Evolutionary conservation across 2,797 vertebrate genomes (phyloP).

Genomic region (Mionectes olivaceus): DNA sequence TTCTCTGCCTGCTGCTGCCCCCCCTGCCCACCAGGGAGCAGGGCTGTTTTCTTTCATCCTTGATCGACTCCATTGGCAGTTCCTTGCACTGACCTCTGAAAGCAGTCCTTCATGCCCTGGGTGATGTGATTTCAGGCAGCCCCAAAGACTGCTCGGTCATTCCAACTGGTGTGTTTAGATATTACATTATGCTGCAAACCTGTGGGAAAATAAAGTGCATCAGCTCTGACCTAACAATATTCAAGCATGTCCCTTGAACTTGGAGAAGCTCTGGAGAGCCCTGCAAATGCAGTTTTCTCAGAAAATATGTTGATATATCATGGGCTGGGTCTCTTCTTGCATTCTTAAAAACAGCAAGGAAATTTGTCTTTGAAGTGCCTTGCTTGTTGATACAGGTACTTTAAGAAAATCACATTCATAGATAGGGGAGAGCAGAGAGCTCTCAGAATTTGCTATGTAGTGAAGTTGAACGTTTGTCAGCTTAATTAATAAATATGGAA

Average conservation of each 20-base stretch:
- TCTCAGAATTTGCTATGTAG: background rate
- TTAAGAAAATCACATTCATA: background rate
- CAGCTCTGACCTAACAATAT: background rate
- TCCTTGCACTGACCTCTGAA: background rate
- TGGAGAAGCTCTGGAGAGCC: background rate
- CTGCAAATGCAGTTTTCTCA: background rate
- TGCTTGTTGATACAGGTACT: background rate
- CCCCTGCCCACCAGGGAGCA: background rate
- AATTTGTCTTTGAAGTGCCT: background rate
- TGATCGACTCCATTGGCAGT: background rate
- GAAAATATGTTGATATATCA: background rate
- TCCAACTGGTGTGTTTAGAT: background rate
- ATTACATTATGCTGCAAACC: background rate
- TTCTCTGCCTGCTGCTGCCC: background rate
- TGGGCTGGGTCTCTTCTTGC: background rate
- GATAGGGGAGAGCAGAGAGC: fast-evolving
- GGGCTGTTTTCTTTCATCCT: background rate
- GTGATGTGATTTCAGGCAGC: background rate
- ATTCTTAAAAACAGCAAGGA: background rate
- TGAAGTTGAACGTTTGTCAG: background rate
- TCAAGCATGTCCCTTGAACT: background rate
- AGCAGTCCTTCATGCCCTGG: background rate
- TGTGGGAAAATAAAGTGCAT: background rate
- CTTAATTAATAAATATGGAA: background rate
- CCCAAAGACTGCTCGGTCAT: fast-evolving